Evolutionary conservation across 2,888 invertebrate genomes (phyloP).

Genomic region (Morpho deidamia): DNA sequence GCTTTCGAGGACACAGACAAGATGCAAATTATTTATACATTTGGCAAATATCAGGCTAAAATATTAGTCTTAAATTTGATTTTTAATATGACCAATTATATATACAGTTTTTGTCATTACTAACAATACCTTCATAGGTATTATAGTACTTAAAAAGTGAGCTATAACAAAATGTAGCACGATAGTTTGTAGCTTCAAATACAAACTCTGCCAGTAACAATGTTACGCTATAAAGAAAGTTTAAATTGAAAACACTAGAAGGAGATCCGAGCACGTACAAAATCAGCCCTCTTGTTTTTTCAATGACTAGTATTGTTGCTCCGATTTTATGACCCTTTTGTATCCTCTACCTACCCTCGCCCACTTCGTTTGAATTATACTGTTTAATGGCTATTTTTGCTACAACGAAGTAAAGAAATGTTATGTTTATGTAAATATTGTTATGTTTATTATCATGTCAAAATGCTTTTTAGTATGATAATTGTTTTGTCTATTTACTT

Average conservation of each 20-base stretch:
- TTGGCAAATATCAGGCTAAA: too few species aligned
- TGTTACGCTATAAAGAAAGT: constrained; percentile 19
- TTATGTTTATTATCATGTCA: too few species aligned
- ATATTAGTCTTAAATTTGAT: too few species aligned
- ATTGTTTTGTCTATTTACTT: too few species aligned
- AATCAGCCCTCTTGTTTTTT: constrained; percentile 17
- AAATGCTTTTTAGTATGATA: too few species aligned
- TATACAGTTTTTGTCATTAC: too few species aligned
- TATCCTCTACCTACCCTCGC: constrained; percentile 1
- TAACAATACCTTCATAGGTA: too few species aligned
- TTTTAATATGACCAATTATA: too few species aligned
- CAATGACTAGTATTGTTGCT: constrained; percentile 8
- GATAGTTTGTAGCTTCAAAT: constrained; percentile 14
- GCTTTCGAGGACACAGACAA: too few species aligned
- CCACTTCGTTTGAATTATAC: background rate
- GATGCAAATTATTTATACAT: too few species aligned
- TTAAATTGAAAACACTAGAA: constrained; percentile 18
- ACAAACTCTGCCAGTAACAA: constrained; percentile 14
- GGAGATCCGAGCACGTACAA: constrained; percentile 13
- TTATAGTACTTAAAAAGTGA: background rate
- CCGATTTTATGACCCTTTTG: constrained; percentile 7
- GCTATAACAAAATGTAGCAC: constrained; percentile 9
- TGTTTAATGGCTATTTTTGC: background rate
- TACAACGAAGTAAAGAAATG: background rate
- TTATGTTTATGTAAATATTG: too few species aligned